phyloP scores from a whole-genome alignment of 2,797 vertebrate species.

The Valencia hispanica region DNA sequence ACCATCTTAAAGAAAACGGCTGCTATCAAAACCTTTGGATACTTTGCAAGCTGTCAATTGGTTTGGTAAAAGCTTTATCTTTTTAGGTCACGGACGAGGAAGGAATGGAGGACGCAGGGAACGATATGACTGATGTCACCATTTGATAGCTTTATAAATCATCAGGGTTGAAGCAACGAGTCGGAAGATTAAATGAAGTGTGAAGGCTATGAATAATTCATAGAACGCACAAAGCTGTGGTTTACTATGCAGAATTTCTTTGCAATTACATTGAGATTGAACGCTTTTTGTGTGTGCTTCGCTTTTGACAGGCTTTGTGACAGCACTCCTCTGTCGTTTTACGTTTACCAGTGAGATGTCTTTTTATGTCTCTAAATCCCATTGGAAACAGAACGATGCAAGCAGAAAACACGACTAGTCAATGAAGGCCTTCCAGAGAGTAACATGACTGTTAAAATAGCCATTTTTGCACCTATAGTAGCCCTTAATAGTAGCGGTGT shows the following conservation, averaged over 20 bases:
- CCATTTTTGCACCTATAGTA: conserved; percentile 16
- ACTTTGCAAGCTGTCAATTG: not conserved
- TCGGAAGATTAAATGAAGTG: conserved; percentile 60
- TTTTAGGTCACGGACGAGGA: conserved; percentile 21
- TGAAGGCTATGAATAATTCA: conserved; percentile 70
- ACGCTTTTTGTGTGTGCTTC: not conserved
- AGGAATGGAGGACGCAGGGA: conserved; percentile 3
- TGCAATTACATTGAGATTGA: conserved; percentile 2
- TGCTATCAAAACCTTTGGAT: not conserved
- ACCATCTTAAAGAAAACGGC: conserved; percentile 25
- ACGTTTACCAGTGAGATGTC: not conserved
- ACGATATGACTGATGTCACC: conserved; percentile 38
- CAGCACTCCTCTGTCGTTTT: not conserved
- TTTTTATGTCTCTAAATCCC: not conserved
- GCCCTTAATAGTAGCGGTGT: conserved; percentile 31
- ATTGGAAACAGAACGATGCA: not conserved
- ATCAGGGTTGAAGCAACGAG: conserved; percentile 37
- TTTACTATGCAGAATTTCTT: conserved; percentile 1
- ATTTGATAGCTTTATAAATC: conserved; percentile 65
- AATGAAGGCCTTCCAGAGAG: conserved; percentile 13
- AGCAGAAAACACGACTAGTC: not conserved
- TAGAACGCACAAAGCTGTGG: conserved; percentile 28
- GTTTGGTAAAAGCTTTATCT: conserved; percentile 2
- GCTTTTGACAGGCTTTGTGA: not conserved
- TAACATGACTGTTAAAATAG: conserved; percentile 16